phyloP scores from a whole-genome alignment of 2,888 invertebrate genomes.

The Drosophila paracracens region DNA sequence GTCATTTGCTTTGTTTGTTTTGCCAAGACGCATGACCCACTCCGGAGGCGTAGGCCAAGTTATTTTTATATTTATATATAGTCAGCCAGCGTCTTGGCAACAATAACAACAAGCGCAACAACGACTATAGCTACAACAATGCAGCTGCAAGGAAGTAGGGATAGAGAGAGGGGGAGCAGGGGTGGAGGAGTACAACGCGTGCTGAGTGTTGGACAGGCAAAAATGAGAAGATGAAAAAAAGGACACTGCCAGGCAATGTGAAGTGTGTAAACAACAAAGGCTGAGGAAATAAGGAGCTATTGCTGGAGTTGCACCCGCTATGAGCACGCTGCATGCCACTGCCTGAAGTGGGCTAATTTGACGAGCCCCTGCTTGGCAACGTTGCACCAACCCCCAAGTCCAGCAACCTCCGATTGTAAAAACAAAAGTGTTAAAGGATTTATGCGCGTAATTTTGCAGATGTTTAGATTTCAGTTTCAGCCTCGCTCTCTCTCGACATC shows the following conservation, averaged over 20 bases:
- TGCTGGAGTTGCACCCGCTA: conserved; percentile 65
- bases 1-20: conserved; percentile 68
- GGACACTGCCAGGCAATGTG: conserved; percentile 35
- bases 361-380: conserved; percentile 67
- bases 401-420: conserved; percentile 11
- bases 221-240: conserved; percentile 29
- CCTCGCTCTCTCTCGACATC: conserved; percentile 9
- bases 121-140: conserved; percentile 20
- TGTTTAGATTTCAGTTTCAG: conserved; percentile 76
- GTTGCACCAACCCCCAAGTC: conserved; percentile 65
- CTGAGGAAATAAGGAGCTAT: conserved; percentile 12
- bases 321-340: conserved; percentile 72
- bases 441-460: conserved; percentile 83
- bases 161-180: too few species aligned
- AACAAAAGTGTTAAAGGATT: conserved; percentile 82
- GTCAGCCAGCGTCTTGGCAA: conserved; percentile 50
- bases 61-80: conserved; percentile 37
- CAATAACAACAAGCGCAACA: conserved; percentile 49
- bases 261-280: conserved; percentile 71
- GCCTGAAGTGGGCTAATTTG: conserved; percentile 83
- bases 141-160: conserved; percentile 27
- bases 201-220: conserved; percentile 23
- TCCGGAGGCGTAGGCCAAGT: conserved; percentile 29
- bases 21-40: conserved; percentile 42
- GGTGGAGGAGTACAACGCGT: conserved; percentile 8